These are phyloP conservation scores for Agrotis puta DNA, from an alignment of 2,888 invertebrate species.

Conservation along the genomic window DNA sequence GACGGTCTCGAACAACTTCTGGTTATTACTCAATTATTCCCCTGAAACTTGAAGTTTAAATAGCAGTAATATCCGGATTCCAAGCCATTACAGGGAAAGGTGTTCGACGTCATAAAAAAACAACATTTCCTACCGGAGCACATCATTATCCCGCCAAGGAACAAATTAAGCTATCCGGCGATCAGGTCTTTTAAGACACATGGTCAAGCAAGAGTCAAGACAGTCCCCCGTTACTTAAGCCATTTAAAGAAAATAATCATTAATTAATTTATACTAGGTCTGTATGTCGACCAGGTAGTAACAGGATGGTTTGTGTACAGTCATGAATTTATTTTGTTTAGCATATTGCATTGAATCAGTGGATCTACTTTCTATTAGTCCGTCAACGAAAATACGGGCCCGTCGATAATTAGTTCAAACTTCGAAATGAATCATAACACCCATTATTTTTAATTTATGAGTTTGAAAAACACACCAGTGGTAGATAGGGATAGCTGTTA, in stretches of 20 bases:
- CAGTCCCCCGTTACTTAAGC: constrained; percentile 5
- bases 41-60: neutral
- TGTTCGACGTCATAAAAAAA: neutral
- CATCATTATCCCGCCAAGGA: constrained; percentile 11
- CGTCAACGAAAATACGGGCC: no score
- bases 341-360: no score
- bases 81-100: neutral
- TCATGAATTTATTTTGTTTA: no score
- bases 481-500: no score
- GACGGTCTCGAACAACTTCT: neutral
- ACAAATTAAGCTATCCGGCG: constrained; percentile 25
- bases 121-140: neutral
- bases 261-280: neutral
- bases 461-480: no score
- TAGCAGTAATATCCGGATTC: neutral
- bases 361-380: no score
- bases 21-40: neutral
- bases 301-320: neutral
- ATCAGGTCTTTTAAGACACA: constrained; percentile 18
- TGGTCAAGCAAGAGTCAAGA: constrained; percentile 12
- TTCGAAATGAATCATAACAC: no score
- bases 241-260: constrained; percentile 19
- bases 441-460: no score
- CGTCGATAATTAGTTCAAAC: no score
- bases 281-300: neutral